Evolutionary conservation across 2,113 vertebrate genomes (phyloP).

Genomic region (Amazona vittata): DNA sequence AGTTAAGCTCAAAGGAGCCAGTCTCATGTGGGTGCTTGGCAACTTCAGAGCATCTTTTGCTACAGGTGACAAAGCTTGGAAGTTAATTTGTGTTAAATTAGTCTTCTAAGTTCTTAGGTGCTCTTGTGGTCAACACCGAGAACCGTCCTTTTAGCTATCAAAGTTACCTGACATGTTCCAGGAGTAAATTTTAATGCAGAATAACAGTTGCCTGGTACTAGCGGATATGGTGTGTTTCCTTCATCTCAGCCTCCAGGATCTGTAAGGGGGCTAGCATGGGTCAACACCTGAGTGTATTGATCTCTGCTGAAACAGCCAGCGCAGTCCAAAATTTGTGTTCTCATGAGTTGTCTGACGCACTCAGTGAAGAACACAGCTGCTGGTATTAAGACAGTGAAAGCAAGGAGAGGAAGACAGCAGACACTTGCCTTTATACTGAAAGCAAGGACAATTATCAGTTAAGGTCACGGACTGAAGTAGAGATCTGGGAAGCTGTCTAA

Average conservation of each 20-base stretch:
- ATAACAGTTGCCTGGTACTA: neutral
- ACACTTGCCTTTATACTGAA: neutral
- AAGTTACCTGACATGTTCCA: neutral
- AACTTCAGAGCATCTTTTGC: neutral
- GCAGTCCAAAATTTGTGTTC: neutral
- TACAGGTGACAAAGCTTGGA: neutral
- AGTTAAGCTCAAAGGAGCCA: neutral
- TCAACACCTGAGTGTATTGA: neutral
- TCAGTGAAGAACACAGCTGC: neutral
- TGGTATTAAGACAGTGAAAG: neutral
- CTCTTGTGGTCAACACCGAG: neutral
- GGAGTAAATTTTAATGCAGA: neutral
- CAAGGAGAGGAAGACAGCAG: neutral
- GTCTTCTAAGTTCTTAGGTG: neutral
- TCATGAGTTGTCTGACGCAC: neutral
- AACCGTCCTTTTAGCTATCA: neutral
- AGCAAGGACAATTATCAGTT: neutral
- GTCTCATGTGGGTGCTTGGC: neutral
- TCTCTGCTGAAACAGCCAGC: neutral
- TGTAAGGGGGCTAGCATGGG: neutral
- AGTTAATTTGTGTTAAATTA: neutral
- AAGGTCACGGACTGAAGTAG: neutral
- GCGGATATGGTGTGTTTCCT: neutral
- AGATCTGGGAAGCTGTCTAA: neutral
- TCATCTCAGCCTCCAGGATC: fast-evolving